Percentiles rank a stretch among this genome's conserved stretches.
These are phyloP conservation scores for Semotilus atromaculatus DNA, from an alignment of 2,797 vertebrate species.

Conservation along the genomic window DNA sequence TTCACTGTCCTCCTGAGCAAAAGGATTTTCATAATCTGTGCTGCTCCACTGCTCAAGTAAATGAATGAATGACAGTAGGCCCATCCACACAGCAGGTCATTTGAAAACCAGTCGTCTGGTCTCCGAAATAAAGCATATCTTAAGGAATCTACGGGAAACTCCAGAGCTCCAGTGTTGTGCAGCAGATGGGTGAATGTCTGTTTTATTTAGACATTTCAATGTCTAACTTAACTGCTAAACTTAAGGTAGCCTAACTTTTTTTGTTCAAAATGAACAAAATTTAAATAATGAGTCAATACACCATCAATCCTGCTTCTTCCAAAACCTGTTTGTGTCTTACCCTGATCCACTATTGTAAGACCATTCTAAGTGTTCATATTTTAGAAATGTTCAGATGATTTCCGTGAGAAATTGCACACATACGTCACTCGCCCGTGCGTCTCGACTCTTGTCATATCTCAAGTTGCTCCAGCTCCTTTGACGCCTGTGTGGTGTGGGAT, in stretches of 20 bases:
- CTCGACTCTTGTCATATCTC: too few relatives aligned
- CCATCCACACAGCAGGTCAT: not conserved
- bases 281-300: not conserved
- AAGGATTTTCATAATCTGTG: not conserved
- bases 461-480: not conserved
- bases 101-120: not conserved
- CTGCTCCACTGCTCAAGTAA: not conserved
- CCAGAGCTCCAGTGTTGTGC: not conserved
- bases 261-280: not conserved
- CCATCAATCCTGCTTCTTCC: not conserved
- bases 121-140: not conserved
- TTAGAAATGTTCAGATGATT: too few relatives aligned
- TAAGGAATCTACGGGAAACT: not conserved
- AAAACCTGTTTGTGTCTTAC: not conserved
- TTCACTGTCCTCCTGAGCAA: constrained; percentile 20
- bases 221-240: not conserved
- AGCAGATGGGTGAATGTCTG: not conserved
- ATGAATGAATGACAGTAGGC: not conserved
- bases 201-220: not conserved
- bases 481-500: too few relatives aligned
- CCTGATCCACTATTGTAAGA: not conserved
- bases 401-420: too few relatives aligned
- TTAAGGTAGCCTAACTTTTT: not conserved
- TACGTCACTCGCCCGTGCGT: too few relatives aligned
- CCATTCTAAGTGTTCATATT: too few relatives aligned